Percentiles rank a stretch among this genome's conserved stretches.
Conservation (phyloP, 2,113 vertebrate species). For the Alouatta palliata region DNA sequence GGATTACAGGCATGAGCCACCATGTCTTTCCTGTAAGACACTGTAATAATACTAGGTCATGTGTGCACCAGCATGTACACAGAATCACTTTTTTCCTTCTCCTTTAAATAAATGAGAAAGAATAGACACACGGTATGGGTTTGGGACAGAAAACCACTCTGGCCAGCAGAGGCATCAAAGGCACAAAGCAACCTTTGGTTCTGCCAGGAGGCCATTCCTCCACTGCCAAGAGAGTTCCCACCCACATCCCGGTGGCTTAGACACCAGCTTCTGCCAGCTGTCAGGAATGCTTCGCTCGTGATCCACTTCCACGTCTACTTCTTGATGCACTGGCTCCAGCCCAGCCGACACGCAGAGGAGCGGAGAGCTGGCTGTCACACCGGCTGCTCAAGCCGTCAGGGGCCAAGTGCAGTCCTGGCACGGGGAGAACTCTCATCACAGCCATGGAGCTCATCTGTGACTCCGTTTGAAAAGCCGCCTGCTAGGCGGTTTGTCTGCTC, state of each 20-base stretch:
- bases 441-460: neutral
- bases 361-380: neutral
- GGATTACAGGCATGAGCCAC: too few relatives aligned
- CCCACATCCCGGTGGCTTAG: neutral
- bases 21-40: neutral
- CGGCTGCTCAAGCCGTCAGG: too few relatives aligned
- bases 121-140: too few relatives aligned
- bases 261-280: neutral
- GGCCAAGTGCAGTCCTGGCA: neutral
- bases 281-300: rapidly evolving
- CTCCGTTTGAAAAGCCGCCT: neutral
- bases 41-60: too few relatives aligned
- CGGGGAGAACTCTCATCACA: neutral
- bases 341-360: neutral
- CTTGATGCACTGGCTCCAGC: neutral
- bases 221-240: neutral
- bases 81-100: too few relatives aligned
- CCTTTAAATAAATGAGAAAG: neutral
- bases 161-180: neutral
- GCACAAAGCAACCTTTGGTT: neutral
- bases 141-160: neutral
- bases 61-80: too few relatives aligned
- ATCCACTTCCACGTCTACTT: neutral
- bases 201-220: neutral
- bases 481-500: too few relatives aligned